Evolutionary conservation across 2,113 vertebrate genomes (phyloP).

Genomic region (Condylura cristata): DNA sequence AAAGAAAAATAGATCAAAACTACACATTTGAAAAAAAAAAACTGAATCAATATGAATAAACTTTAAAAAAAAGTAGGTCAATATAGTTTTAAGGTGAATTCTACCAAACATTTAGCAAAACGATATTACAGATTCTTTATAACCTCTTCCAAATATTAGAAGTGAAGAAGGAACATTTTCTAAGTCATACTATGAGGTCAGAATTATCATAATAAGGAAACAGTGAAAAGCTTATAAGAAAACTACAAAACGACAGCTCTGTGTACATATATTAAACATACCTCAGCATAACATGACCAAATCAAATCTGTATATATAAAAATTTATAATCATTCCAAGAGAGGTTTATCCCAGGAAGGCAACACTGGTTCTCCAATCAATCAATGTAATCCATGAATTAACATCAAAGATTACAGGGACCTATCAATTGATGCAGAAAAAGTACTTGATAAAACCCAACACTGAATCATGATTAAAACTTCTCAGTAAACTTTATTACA

Average conservation of each 20-base stretch:
- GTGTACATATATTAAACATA: neutral
- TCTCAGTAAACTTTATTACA: neutral
- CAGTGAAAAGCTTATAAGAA: neutral
- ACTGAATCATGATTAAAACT: neutral
- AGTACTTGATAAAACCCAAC: neutral
- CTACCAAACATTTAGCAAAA: neutral
- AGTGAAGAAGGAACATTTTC: neutral
- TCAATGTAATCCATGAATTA: neutral
- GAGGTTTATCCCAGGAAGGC: neutral
- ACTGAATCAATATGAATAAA: neutral
- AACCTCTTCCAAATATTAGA: neutral
- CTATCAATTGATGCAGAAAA: neutral
- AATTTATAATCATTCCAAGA: neutral
- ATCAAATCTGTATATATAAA: neutral
- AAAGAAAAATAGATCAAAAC: neutral
- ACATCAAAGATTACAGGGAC: neutral
- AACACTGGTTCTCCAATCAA: neutral
- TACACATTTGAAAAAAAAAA: neutral
- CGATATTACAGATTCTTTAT: neutral
- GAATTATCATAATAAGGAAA: neutral
- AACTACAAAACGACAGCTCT: neutral
- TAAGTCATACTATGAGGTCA: neutral
- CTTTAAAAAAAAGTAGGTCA: neutral
- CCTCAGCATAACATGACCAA: neutral
- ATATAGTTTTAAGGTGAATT: neutral